phyloP scores from a whole-genome alignment of 2,888 invertebrate genomes.

The Heterodera filipjevi region DNA sequence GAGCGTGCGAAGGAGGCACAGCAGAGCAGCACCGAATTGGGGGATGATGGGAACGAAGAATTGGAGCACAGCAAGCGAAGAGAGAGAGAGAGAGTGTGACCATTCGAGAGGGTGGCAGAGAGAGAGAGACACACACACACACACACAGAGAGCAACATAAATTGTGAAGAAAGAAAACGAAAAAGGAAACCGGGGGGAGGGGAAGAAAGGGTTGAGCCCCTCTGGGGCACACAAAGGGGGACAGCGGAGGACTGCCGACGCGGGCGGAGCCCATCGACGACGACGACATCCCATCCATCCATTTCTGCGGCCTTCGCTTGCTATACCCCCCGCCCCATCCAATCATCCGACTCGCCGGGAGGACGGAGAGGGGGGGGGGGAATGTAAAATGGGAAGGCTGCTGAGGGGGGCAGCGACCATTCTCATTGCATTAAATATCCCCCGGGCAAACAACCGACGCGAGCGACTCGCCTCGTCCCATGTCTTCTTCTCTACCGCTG shows the following conservation, averaged over 20 bases:
- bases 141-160: neutral
- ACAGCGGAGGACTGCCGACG: neutral
- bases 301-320: neutral
- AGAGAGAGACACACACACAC: too few relatives aligned
- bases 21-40: neutral
- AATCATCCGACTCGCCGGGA: neutral
- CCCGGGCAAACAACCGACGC: slow-evolving; percentile 12
- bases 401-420: neutral
- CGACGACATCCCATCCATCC: neutral
- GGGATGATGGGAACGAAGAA: slow-evolving; percentile 4
- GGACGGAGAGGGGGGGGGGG: too few relatives aligned
- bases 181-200: neutral
- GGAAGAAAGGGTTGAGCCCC: slow-evolving; percentile 14
- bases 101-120: slow-evolving; percentile 9
- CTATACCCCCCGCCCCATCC: neutral
- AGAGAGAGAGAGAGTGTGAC: slow-evolving; percentile 1
- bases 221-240: neutral
- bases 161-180: slow-evolving; percentile 10
- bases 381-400: neutral
- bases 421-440: slow-evolving; percentile 14
- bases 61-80: neutral
- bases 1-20: neutral
- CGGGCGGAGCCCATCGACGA: slow-evolving; percentile 2
- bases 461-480: neutral
- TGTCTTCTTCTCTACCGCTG: neutral